Evolutionary conservation across 2,113 vertebrate species (phyloP).

Genomic region (Malurus elegans): DNA sequence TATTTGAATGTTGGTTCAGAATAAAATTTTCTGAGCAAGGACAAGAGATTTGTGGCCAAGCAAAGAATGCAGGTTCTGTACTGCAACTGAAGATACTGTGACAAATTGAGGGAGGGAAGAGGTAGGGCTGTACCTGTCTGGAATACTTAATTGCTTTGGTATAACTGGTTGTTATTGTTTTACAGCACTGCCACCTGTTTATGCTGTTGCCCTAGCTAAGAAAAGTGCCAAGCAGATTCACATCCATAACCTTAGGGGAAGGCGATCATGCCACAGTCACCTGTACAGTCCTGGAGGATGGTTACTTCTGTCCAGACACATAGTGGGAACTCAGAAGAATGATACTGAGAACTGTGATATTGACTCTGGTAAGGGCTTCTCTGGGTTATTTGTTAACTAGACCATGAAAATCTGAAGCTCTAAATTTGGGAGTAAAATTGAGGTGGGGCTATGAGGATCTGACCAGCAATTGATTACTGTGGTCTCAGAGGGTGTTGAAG

Average conservation of each 20-base stretch:
- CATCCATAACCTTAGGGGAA: constrained; percentile 76
- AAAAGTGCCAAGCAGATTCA: constrained; percentile 73
- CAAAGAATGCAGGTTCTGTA: neutral
- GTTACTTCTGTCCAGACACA: constrained; percentile 80
- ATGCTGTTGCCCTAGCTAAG: constrained; percentile 80
- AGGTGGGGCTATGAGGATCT: neutral
- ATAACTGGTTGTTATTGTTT: neutral
- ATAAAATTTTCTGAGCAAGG: neutral
- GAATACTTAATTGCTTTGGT: neutral
- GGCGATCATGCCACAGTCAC: constrained; percentile 84
- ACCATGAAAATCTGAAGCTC: neutral
- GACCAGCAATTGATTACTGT: neutral
- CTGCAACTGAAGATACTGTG: neutral
- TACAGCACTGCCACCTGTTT: constrained; percentile 75
- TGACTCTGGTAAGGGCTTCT: constrained; percentile 72
- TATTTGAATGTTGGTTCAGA: neutral
- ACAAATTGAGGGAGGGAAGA: neutral
- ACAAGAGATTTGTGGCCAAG: neutral
- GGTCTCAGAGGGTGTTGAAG: neutral
- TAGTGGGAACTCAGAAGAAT: constrained; percentile 64
- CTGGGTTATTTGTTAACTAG: neutral
- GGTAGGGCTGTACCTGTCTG: neutral
- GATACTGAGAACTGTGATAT: constrained; percentile 74
- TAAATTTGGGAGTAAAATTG: neutral
- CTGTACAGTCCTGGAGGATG: constrained; percentile 87